Base-by-base conservation (phyloP, 1,140 invertebrate genomes). In the Pygmarrhopalites habei region DNA sequence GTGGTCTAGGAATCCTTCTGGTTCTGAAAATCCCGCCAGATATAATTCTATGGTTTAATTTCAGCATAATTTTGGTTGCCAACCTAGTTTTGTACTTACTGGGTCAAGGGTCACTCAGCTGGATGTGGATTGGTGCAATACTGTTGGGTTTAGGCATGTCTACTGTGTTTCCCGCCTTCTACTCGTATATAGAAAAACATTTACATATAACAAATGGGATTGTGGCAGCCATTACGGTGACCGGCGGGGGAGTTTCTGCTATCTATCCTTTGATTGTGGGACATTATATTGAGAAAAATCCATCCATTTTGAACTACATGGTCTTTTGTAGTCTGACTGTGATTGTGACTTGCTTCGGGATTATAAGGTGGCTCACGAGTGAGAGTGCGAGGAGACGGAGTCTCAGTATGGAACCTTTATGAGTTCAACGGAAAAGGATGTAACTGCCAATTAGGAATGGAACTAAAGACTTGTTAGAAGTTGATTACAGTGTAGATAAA, bases 181-280 rank as follows among this genome's bases (percentile, higher is more conserved):
- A 25, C n/a, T 57, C 63, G 14, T 65, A 28, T 26, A 53, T 60
- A 28, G 58, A 65, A 29, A 51, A 35, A 29, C 23, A 65, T 46
- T 15, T 65, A 4, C 26, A 35, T 25, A 12, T 65, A 17, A 60
- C 57, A 17, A 52, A 65, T 55, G 19, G 29, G 17, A 29, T 65
- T 12, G 63, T 46, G 1, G 30, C 47, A 19, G 19, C 43, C 5
- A 39, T 65, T 15, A 10, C 58, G 5, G 58, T 65, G 10, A 12
- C 19, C 30, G 49, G 47, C 10, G 60, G 30, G 4, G 17, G 2
- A 3, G 51, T 65, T 10, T 60, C 63, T 17, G 46, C 63, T 5
- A 60, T 60, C 5, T 65, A 55, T 59, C 63, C 63, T 10, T 4
- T 53, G 21, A 26, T 65, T 43, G 26, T 65, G 4, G 63, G 63